Conservation (phyloP, 2,797 vertebrate genomes). For the Hydrolagus colliei region DNA sequence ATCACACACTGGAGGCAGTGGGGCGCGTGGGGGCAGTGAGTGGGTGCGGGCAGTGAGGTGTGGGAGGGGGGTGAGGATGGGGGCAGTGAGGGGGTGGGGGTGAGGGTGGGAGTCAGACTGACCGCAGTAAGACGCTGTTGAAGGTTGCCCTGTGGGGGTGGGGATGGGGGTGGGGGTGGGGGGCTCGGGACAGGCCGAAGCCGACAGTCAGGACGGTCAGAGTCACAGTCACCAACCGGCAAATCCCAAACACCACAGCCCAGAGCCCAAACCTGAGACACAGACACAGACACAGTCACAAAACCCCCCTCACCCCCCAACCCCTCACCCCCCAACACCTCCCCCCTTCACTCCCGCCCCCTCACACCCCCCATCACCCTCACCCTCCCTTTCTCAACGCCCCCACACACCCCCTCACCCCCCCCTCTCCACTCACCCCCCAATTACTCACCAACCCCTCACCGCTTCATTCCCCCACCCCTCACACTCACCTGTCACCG, state of each 20-base stretch:
- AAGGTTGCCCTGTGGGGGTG: constrained; percentile 80
- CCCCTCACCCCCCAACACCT: not conserved
- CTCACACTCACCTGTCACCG: fast-evolving
- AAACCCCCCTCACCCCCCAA: too few relatives aligned
- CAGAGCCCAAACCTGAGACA: constrained; percentile 78
- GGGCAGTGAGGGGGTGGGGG: not conserved
- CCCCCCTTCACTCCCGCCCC: not conserved
- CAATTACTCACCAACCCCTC: too few relatives aligned
- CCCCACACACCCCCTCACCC: fast-evolving
- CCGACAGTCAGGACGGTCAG: constrained; percentile 84
- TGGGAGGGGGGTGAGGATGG: too few relatives aligned
- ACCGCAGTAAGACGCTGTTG: constrained; percentile 86
- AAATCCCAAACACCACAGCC: constrained; percentile 82
- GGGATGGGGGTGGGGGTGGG: constrained; percentile 80
- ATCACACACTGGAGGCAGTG: not conserved
- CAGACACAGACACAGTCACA: not conserved
- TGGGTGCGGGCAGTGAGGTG: not conserved
- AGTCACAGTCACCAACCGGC: constrained; percentile 83
- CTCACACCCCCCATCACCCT: too few relatives aligned
- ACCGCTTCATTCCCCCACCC: too few relatives aligned
- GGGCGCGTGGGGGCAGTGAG: not conserved
- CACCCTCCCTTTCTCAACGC: too few relatives aligned
- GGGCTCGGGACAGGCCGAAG: constrained; percentile 80
- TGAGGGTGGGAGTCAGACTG: constrained; percentile 35
- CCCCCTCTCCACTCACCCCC: not conserved